These are phyloP conservation scores for Drosophila buzzatii DNA, from an alignment of 2,888 invertebrate genomes.

Conservation along the genomic window DNA sequence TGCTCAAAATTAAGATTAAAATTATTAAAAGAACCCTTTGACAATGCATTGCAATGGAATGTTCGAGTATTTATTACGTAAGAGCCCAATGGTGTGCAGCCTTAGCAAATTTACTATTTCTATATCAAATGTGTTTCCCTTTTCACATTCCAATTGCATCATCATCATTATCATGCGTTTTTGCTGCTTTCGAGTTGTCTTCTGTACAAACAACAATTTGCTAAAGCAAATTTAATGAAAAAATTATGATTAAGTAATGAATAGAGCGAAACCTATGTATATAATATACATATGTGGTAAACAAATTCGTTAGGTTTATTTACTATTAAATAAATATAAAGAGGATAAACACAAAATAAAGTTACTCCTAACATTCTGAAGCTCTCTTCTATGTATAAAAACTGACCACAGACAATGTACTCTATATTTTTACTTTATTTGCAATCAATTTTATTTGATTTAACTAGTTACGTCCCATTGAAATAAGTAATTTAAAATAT, in stretches of 20 bases:
- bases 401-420: no score
- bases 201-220: conserved; percentile 19
- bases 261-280: conserved; percentile 8
- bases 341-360: background rate
- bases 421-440: background rate
- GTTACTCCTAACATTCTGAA: background rate
- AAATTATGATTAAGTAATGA: conserved; percentile 6
- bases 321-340: background rate
- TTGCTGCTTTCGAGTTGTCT: conserved; percentile 20
- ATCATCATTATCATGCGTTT: conserved; percentile 31
- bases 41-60: no score
- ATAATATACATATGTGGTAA: conserved; percentile 5
- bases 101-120: no score
- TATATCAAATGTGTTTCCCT: background rate
- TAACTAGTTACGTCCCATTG: background rate
- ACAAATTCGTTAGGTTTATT: no score
- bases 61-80: no score
- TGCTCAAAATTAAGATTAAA: no score
- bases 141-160: background rate
- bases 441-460: background rate
- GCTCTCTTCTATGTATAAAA: background rate
- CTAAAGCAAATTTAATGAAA: background rate
- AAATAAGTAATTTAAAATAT: background rate
- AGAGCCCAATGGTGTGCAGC: background rate
- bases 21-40: background rate